Evolutionary conservation across 2,113 vertebrate genomes (phyloP).

Genomic region (Lycocorax pyrrhopterus): DNA sequence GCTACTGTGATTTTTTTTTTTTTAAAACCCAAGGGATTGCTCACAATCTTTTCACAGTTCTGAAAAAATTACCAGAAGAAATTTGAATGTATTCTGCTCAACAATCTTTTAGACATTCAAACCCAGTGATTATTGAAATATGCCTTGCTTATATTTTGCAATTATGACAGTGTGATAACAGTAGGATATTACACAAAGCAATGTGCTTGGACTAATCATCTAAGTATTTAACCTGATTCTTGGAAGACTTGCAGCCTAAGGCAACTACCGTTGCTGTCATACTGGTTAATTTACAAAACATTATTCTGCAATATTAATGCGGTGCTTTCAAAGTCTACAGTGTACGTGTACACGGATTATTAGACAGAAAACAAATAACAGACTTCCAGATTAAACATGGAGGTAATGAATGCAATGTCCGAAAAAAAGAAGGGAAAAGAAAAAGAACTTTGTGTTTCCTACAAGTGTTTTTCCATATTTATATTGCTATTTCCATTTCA

Average conservation of each 20-base stretch:
- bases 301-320: neutral
- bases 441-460: accelerated
- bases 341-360: neutral
- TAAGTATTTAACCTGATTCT: neutral
- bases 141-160: neutral
- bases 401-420: neutral
- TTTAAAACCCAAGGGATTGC: neutral
- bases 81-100: neutral
- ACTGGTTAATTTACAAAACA: neutral
- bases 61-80: neutral
- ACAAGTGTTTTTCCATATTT: neutral
- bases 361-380: neutral
- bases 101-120: neutral
- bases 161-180: neutral
- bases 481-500: neutral
- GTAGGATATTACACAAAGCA: neutral
- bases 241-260: neutral
- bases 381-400: neutral
- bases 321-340: neutral
- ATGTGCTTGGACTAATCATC: neutral
- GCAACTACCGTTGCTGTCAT: neutral
- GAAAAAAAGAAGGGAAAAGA: neutral
- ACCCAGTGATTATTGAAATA: neutral
- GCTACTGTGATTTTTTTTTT: neutral
- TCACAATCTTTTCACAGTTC: neutral